Evolutionary conservation across 2,113 vertebrate species (phyloP).

Genomic region (Silurus glanis): DNA sequence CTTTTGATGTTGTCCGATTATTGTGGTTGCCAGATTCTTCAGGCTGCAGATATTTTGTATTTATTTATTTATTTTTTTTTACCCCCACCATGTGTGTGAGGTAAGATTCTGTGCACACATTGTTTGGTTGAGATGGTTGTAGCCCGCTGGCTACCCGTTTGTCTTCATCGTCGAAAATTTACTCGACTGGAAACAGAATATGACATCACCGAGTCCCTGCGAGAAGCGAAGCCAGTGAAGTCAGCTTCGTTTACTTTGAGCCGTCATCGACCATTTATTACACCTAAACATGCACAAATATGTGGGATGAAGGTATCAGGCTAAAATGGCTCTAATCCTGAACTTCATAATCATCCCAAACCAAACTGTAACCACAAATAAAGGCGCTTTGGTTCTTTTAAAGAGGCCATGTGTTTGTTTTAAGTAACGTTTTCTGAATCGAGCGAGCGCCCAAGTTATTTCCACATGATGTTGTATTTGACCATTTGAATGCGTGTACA

Average conservation of each 20-base stretch:
- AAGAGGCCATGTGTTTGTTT: not conserved
- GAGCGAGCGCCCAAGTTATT: not conserved
- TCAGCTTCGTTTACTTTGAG: not conserved
- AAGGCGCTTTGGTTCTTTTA: not conserved
- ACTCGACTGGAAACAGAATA: slow-evolving; percentile 22
- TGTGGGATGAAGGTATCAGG: not conserved
- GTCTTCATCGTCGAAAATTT: slow-evolving; percentile 10
- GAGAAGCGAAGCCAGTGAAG: not conserved
- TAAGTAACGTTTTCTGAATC: not conserved
- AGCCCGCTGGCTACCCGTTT: not conserved
- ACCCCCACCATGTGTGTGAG: slow-evolving; percentile 13
- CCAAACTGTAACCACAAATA: not conserved
- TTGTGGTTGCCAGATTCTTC: slow-evolving; percentile 32
- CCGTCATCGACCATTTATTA: slow-evolving; percentile 7
- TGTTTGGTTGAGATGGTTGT: slow-evolving; percentile 12
- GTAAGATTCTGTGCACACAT: slow-evolving; percentile 5
- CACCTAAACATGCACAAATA: too few species aligned
- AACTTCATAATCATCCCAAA: too few species aligned
- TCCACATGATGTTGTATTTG: slow-evolving; percentile 1
- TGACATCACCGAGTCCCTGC: slow-evolving; percentile 21
- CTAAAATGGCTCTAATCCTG: not conserved
- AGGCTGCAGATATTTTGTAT: slow-evolving; percentile 20
- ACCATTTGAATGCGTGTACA: not conserved
- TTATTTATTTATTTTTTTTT: not conserved
- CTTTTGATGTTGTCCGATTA: slow-evolving; percentile 34